Evolutionary conservation across 2,888 invertebrate genomes (phyloP), one percentile per base, ranked within the genome.

Genomic region (Anarsia innoxiella): DNA sequence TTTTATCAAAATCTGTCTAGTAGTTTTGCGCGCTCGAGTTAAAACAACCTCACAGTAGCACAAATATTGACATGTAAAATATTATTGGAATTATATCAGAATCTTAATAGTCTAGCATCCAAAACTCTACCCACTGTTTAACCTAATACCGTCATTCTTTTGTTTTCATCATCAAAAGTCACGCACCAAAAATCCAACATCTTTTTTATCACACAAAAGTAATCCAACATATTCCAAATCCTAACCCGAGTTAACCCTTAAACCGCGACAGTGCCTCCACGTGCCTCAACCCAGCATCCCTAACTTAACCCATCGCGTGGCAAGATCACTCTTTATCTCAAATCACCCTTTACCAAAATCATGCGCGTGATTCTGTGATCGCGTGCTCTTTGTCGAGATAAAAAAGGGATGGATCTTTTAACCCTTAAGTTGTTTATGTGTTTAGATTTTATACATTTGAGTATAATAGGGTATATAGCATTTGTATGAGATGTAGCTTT

Each of bases 341-440:
- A 52, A 47, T 73, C 72, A 71, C 72, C 69, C 69, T 67, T 66
- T 66, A 74, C 72, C 73, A n/a, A n/a, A n/a, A n/a, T n/a, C n/a
- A n/a, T n/a, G n/a, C n/a, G n/a, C n/a, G n/a, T n/a, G 80, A 82
- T 76, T 80, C 80, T 79, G 80, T 71, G 60, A 64, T 56, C 80
- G 68, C 79, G 78, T 72, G 80, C 66, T 62, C 52, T 66, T 82
- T 80, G 78, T 80, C 49, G 53, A 59, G 66, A 71, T 66, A 61
- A 59, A 25, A 29, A 39, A 36, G 26, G 26, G 23, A 36, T 19
- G 29, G 4, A 29, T 29, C 12, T 15, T 31, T 11, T 13, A 33
- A 33, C 33, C 33, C 33, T 33, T 26, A n/a, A 13, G 14, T 33
- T 13, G 59, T 53, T 56, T 54, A 49, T 48, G 49, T 48, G 25